These are phyloP conservation scores for Toxonevra muliebris DNA, from an alignment of 2,888 invertebrate genomes.

Conservation along the genomic window DNA sequence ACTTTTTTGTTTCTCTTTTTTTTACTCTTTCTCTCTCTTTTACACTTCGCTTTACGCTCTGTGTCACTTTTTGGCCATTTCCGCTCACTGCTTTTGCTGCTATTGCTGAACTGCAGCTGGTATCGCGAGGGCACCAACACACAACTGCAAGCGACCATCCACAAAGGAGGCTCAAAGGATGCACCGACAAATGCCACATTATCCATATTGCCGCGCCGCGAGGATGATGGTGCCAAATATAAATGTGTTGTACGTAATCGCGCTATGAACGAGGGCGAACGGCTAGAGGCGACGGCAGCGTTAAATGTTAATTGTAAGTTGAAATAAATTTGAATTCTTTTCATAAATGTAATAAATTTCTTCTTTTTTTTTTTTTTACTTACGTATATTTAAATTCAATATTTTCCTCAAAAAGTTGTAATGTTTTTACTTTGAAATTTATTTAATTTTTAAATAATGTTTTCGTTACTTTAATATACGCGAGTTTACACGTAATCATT, in stretches of 20 bases:
- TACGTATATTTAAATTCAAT: conserved; percentile 3
- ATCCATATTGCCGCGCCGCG: conserved; percentile 78
- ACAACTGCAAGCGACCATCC: conserved; percentile 76
- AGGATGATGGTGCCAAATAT: conserved; percentile 85
- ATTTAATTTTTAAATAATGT: too few relatives aligned
- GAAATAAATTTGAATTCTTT: conserved; percentile 23
- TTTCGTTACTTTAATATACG: too few relatives aligned
- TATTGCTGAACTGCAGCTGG: conserved; percentile 69
- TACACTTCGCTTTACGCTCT: conserved; percentile 5
- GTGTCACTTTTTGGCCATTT: not conserved
- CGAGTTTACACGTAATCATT: too few relatives aligned
- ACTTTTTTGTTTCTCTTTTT: not conserved
- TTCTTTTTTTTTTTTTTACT: not conserved
- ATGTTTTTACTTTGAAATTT: too few relatives aligned
- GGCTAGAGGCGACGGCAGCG: conserved; percentile 80
- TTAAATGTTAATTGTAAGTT: conserved; percentile 91
- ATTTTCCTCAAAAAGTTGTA: too few relatives aligned
- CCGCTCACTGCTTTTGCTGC: not conserved
- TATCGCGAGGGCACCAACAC: conserved; percentile 80
- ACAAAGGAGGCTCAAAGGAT: conserved; percentile 77
- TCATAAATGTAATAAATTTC: conserved; percentile 21
- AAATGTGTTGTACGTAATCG: conserved; percentile 90
- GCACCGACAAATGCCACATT: conserved; percentile 81
- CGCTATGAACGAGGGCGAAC: conserved; percentile 83
- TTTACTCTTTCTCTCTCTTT: not conserved